A percentile compares a stretch with the other conserved stretches of the same genome.
Conservation (phyloP, 2,888 invertebrate species). For the Idaea straminata region DNA sequence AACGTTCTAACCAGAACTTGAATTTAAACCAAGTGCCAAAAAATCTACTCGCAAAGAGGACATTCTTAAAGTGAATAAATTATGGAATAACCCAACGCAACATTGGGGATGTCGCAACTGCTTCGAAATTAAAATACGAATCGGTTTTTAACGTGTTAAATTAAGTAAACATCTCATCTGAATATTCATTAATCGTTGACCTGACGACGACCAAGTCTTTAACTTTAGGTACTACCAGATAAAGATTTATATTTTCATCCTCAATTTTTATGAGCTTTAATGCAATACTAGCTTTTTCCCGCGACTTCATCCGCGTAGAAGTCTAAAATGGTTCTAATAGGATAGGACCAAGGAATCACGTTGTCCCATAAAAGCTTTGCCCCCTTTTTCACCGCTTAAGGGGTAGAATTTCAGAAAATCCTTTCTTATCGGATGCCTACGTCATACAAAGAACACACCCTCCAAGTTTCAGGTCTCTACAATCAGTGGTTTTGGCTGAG, state of each 20-base stretch:
- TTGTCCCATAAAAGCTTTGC: too few relatives aligned
- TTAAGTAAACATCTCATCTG: slow-evolving; percentile 59
- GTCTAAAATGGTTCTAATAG: too few relatives aligned
- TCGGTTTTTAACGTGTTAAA: slow-evolving; percentile 63
- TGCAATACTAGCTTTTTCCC: too few relatives aligned
- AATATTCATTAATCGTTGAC: slow-evolving; percentile 67
- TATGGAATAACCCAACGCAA: slow-evolving; percentile 5
- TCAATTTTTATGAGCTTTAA: background rate
- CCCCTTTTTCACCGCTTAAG: too few relatives aligned
- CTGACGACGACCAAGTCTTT: slow-evolving; percentile 26
- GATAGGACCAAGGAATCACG: too few relatives aligned
- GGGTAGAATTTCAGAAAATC: too few relatives aligned
- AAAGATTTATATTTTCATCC: background rate
- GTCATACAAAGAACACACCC: too few relatives aligned
- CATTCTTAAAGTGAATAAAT: background rate
- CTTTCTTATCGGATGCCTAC: too few relatives aligned
- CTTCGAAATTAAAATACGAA: slow-evolving; percentile 61
- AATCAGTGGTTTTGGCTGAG: too few relatives aligned
- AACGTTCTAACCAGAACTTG: background rate
- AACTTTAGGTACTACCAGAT: background rate
- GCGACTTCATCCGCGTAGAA: too few relatives aligned
- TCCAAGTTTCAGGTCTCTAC: too few relatives aligned
- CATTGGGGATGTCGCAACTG: slow-evolving; percentile 21
- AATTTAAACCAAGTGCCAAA: background rate
- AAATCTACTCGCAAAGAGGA: background rate